Conservation (phyloP, 2,888 invertebrate species). For the Idaea straminata region DNA sequence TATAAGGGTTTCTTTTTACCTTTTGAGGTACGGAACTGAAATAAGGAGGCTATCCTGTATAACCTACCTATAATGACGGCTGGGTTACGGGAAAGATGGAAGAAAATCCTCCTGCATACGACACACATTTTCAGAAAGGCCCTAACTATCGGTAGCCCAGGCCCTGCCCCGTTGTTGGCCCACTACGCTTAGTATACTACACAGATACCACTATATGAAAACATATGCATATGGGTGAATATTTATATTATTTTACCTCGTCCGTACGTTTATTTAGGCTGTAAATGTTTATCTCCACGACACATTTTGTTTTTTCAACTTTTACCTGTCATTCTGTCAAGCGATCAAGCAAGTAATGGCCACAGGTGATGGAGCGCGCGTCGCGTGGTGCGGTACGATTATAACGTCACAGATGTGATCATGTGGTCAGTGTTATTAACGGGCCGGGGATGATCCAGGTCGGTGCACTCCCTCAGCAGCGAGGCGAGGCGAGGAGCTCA, state of each 20-base stretch:
- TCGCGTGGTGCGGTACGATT: slow-evolving; percentile 14
- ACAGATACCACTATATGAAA: too few species aligned
- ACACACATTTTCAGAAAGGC: too few species aligned
- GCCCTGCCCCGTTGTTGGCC: too few species aligned
- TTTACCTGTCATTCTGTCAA: not conserved
- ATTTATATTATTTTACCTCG: not conserved
- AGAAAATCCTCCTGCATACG: too few species aligned
- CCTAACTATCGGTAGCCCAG: too few species aligned
- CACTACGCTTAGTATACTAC: too few species aligned
- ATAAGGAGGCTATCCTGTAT: too few species aligned
- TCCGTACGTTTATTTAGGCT: not conserved
- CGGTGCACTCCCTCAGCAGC: slow-evolving; percentile 56
- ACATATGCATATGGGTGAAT: too few species aligned
- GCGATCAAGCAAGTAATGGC: not conserved
- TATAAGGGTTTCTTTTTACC: too few species aligned
- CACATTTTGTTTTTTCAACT: not conserved
- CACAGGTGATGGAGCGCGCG: not conserved
- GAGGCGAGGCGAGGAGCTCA: slow-evolving; percentile 38
- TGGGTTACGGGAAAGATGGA: too few species aligned
- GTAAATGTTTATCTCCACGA: not conserved
- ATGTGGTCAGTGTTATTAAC: slow-evolving; percentile 40
- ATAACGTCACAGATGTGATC: slow-evolving; percentile 23
- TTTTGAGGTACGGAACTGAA: too few species aligned
- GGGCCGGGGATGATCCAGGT: slow-evolving; percentile 66
- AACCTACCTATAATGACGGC: too few species aligned